Evolutionary conservation across 2,888 invertebrate species (phyloP).

Genomic region (Spisula solida): DNA sequence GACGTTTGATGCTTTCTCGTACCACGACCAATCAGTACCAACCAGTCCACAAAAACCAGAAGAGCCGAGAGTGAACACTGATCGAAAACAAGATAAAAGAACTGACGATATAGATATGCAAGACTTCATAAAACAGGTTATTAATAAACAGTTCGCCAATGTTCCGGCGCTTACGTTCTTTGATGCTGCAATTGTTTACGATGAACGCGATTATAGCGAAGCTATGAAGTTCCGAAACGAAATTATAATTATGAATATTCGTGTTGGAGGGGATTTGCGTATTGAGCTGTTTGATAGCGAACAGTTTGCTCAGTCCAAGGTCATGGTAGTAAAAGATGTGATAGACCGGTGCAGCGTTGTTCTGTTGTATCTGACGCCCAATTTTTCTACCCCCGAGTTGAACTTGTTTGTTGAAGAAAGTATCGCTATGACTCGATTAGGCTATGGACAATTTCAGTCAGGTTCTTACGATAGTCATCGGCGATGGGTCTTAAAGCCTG

Average conservation of each 20-base stretch:
- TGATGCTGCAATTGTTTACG: constrained; percentile 68
- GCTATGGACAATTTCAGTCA: not conserved
- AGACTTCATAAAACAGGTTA: constrained; percentile 33
- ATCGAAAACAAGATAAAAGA: not conserved
- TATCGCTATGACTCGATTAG: constrained; percentile 57
- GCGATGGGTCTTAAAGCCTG: constrained; percentile 61
- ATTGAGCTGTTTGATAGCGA: constrained; percentile 66
- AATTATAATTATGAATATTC: constrained; percentile 27
- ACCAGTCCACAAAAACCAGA: not conserved
- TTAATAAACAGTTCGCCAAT: constrained; percentile 15
- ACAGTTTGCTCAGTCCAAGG: constrained; percentile 52
- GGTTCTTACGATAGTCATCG: constrained; percentile 16
- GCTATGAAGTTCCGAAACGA: constrained; percentile 50
- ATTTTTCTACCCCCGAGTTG: constrained; percentile 39
- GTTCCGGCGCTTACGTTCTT: constrained; percentile 28
- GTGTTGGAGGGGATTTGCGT: constrained; percentile 37
- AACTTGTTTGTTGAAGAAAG: constrained; percentile 62
- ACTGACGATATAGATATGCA: constrained; percentile 14
- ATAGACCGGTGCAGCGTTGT: constrained; percentile 59
- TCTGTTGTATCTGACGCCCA: constrained; percentile 61
- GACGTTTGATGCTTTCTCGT: not conserved
- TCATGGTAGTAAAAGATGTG: constrained; percentile 62
- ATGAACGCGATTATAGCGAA: constrained; percentile 52
- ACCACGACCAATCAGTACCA: not conserved
- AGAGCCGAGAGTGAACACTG: not conserved